A percentile compares a stretch with the other conserved stretches of the same genome.
These are phyloP conservation scores for Philypnodon macrostomus DNA, from an alignment of 2,797 vertebrate species.

Conservation along the genomic window DNA sequence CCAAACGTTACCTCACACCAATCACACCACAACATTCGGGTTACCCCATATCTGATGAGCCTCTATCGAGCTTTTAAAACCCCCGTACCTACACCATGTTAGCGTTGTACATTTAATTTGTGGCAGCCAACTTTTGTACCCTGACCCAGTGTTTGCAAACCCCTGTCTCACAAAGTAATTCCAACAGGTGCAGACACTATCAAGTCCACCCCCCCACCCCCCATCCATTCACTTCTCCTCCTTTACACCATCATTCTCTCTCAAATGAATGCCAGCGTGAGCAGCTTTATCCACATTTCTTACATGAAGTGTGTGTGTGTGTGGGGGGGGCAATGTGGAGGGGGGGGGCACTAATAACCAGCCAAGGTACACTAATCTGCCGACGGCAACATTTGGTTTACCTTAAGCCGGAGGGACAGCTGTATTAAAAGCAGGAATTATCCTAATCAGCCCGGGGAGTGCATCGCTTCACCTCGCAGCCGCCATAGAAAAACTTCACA, in stretches of 20 bases:
- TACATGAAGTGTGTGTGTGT: conserved; percentile 80
- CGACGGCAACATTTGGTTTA: conserved; percentile 99
- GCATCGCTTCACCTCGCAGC: conserved; percentile 69
- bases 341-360: conserved; percentile 88
- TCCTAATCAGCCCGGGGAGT: conserved; percentile 76
- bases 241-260: conserved; percentile 71
- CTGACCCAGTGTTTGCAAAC: background rate
- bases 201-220: conserved; percentile 80
- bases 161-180: background rate
- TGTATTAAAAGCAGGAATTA: conserved; percentile 79
- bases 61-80: background rate
- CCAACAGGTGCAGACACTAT: conserved; percentile 49
- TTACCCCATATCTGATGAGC: too few relatives aligned
- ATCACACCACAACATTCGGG: too few relatives aligned
- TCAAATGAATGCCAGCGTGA: conserved; percentile 72
- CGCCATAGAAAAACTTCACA: conserved; percentile 76
- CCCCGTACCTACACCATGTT: too few relatives aligned
- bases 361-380: conserved; percentile 99
- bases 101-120: too few relatives aligned
- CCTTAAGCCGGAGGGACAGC: conserved; percentile 94
- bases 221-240: conserved; percentile 24
- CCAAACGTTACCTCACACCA: too few relatives aligned
- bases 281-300: conserved; percentile 75
- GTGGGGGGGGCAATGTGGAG: conserved; percentile 42
- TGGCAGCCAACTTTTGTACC: too few relatives aligned